These are phyloP conservation scores for Aphelenchoides bicaudatus DNA, from an alignment of 2,888 invertebrate species.

Conservation along the genomic window DNA sequence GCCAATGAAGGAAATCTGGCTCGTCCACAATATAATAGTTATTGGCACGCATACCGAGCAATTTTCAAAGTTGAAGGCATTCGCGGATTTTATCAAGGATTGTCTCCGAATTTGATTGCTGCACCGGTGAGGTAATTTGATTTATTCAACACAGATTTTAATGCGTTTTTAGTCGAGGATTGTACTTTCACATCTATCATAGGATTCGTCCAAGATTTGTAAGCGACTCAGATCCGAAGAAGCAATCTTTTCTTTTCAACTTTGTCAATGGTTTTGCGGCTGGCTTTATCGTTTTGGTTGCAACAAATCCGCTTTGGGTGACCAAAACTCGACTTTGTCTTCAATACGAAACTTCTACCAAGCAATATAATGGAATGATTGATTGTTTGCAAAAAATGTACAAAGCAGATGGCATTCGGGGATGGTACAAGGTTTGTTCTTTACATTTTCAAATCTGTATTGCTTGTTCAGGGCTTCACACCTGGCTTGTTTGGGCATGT, in stretches of 20 bases:
- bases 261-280: slow-evolving; percentile 43
- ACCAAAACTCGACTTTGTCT: slow-evolving; percentile 93
- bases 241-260: slow-evolving; percentile 32
- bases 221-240: slow-evolving; percentile 19
- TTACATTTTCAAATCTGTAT: no score
- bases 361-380: slow-evolving; percentile 79
- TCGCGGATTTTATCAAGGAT: slow-evolving; percentile 86
- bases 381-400: slow-evolving; percentile 87
- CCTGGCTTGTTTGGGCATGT: slow-evolving; percentile 96
- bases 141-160: no score
- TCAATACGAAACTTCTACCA: slow-evolving; percentile 71
- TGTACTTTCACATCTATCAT: slow-evolving; percentile 33
- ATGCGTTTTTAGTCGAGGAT: no score
- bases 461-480: slow-evolving; percentile 75
- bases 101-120: slow-evolving; percentile 92
- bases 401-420: slow-evolving; percentile 70
- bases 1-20: slow-evolving; percentile 85
- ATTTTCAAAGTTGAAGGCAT: slow-evolving; percentile 78
- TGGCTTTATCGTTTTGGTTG: slow-evolving; percentile 65
- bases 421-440: no score
- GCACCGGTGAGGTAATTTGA: slow-evolving; percentile 94
- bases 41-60: slow-evolving; percentile 69
- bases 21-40: slow-evolving; percentile 77
- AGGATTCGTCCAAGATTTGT: no score
- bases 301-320: slow-evolving; percentile 99